These are phyloP conservation scores for Sphyrna mokarran DNA, from an alignment of 2,113 vertebrate genomes.

Conservation along the genomic window DNA sequence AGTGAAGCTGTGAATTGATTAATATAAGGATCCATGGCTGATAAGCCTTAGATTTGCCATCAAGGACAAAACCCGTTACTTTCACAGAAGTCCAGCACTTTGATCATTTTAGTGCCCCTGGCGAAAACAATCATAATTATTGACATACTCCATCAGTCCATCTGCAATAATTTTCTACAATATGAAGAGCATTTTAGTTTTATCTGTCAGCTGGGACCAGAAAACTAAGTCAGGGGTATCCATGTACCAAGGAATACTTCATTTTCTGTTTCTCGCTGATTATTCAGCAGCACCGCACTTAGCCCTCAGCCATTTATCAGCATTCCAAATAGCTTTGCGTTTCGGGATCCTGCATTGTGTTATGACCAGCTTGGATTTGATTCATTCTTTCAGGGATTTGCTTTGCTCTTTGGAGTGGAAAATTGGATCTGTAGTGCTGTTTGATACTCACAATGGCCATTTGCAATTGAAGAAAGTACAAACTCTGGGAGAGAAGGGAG, in stretches of 20 bases:
- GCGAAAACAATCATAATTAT: constrained; percentile 25
- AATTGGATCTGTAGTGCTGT: not conserved
- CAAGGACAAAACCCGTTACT: not conserved
- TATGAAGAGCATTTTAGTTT: constrained; percentile 15
- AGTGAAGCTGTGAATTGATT: not conserved
- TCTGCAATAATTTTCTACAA: not conserved
- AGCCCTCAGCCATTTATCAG: not conserved
- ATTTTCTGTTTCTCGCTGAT: not conserved
- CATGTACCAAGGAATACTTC: not conserved
- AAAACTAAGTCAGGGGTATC: not conserved
- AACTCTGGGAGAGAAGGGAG: not conserved
- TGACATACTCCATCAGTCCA: constrained; percentile 20
- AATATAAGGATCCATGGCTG: not conserved
- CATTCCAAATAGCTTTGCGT: not conserved
- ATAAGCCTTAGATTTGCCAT: not conserved
- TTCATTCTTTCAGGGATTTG: constrained; percentile 21
- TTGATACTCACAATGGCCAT: not conserved
- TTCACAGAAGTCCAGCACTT: not conserved
- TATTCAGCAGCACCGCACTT: not conserved
- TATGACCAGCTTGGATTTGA: not conserved
- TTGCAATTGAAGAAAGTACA: not conserved
- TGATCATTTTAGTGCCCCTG: not conserved
- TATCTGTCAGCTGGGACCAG: not conserved
- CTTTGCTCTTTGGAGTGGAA: constrained; percentile 28
- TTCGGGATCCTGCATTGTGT: not conserved